These are phyloP conservation scores for Thaleichthys pacificus DNA, from an alignment of 2,797 vertebrate species.

Conservation along the genomic window DNA sequence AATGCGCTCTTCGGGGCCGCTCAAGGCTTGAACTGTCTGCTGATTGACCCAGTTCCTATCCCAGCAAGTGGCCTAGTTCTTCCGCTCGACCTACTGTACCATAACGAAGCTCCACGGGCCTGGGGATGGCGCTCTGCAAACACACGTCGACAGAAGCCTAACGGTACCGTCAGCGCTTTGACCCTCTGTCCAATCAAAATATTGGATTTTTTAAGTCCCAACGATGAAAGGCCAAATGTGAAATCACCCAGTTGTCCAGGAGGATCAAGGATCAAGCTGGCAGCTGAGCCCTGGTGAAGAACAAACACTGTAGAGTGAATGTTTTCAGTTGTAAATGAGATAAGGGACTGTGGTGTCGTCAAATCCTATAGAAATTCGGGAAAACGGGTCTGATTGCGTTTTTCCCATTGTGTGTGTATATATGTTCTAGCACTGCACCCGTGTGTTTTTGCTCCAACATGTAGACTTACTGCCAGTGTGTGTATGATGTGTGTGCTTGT, in stretches of 20 bases:
- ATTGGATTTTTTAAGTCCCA: constrained; percentile 8
- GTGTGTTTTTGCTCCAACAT: not conserved
- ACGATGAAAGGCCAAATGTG: too few relatives aligned
- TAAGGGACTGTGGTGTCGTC: too few relatives aligned
- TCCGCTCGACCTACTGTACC: constrained; percentile 58
- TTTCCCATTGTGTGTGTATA: not conserved
- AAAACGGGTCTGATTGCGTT: too few relatives aligned
- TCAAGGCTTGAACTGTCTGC: constrained; percentile 15
- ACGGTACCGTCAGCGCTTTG: constrained; percentile 19
- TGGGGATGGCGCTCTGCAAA: not conserved
- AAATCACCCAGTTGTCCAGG: constrained; percentile 25
- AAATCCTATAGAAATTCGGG: too few relatives aligned
- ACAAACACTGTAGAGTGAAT: too few relatives aligned
- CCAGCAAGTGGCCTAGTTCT: constrained; percentile 65
- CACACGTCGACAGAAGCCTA: not conserved
- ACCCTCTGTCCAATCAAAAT: constrained; percentile 18
- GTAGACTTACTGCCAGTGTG: not conserved
- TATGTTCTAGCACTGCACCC: constrained; percentile 2
- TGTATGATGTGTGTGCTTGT: constrained; percentile 32
- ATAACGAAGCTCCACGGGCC: not conserved
- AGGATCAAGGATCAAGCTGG: constrained; percentile 6
- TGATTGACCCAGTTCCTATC: constrained; percentile 56
- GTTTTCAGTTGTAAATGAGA: too few relatives aligned
- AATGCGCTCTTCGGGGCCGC: constrained; percentile 19
- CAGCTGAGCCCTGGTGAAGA: too few relatives aligned